Conservation (phyloP, 2,113 vertebrate genomes). For the Axis porcinus region DNA sequence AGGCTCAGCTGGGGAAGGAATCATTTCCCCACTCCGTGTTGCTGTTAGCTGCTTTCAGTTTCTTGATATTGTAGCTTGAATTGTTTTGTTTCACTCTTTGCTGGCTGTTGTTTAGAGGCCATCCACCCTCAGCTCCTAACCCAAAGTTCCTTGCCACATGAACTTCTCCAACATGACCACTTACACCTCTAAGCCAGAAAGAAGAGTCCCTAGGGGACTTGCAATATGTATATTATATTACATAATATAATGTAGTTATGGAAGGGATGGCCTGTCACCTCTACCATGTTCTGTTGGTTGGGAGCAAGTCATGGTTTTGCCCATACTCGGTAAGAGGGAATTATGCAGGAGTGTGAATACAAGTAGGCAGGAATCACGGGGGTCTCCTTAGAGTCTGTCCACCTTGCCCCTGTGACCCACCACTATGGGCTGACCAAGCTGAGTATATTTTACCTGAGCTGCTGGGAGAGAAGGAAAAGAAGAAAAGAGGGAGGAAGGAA, state of each 20-base stretch:
- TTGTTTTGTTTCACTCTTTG: neutral
- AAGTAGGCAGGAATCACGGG: neutral
- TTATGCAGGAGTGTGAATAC: neutral
- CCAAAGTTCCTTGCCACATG: neutral
- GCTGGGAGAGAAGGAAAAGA: neutral
- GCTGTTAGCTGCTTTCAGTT: neutral
- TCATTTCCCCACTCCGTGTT: neutral
- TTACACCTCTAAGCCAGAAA: neutral
- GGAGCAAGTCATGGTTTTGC: neutral
- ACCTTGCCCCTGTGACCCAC: too few relatives aligned
- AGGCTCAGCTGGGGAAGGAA: neutral
- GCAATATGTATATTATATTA: neutral
- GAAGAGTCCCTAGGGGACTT: too few relatives aligned
- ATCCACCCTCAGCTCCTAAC: neutral
- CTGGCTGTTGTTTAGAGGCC: neutral
- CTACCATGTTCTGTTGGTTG: neutral
- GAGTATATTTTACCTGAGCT: neutral
- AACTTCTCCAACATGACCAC: neutral
- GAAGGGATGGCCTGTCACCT: neutral
- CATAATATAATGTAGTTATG: rapidly evolving
- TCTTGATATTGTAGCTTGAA: neutral
- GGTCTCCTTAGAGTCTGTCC: neutral
- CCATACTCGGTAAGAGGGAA: neutral
- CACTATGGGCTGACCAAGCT: neutral
- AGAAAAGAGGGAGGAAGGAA: neutral